phyloP scores from a whole-genome alignment of 1,140 invertebrate genomes.

The Scaptomyza hsui region DNA sequence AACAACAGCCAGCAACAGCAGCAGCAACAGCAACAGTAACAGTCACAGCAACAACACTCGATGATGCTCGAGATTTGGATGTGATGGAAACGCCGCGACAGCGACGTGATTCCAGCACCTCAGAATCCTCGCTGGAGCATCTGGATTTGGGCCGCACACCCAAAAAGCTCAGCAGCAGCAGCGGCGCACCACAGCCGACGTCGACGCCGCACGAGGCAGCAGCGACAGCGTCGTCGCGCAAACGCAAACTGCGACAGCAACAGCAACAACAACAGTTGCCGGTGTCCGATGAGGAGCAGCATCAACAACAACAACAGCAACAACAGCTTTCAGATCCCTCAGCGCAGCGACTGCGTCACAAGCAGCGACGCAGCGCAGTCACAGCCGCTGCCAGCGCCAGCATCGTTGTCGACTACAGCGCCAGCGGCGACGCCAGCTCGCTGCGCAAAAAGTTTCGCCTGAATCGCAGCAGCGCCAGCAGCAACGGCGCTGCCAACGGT shows the following conservation, averaged over 20 bases:
- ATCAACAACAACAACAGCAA: slow-evolving; percentile 23
- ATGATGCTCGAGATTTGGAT: slow-evolving; percentile 41
- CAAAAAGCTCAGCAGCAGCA: slow-evolving; percentile 72
- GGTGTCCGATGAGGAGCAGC: slow-evolving; percentile 51
- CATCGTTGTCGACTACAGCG: slow-evolving; percentile 69
- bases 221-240: slow-evolving; percentile 48
- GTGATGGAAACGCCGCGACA: slow-evolving; percentile 47
- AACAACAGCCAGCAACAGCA: slow-evolving; percentile 30
- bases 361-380: slow-evolving; percentile 62
- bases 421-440: slow-evolving; percentile 68
- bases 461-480: slow-evolving; percentile 55
- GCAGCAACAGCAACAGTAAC: slow-evolving; percentile 33
- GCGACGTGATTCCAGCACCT: slow-evolving; percentile 77
- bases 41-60: too few relatives aligned
- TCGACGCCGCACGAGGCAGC: slow-evolving; percentile 67
- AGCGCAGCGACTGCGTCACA: slow-evolving; percentile 54
- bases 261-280: slow-evolving; percentile 52
- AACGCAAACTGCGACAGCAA: slow-evolving; percentile 65
- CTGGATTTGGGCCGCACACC: slow-evolving; percentile 79
- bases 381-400: slow-evolving; percentile 62
- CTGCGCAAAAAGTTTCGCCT: slow-evolving; percentile 81
- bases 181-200: slow-evolving; percentile 59
- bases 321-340: slow-evolving; percentile 40
- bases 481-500: slow-evolving; percentile 12
- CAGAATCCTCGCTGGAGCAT: slow-evolving; percentile 82